Base-by-base conservation (phyloP, 2,888 invertebrate genomes). In the Coremacera marginata region DNA sequence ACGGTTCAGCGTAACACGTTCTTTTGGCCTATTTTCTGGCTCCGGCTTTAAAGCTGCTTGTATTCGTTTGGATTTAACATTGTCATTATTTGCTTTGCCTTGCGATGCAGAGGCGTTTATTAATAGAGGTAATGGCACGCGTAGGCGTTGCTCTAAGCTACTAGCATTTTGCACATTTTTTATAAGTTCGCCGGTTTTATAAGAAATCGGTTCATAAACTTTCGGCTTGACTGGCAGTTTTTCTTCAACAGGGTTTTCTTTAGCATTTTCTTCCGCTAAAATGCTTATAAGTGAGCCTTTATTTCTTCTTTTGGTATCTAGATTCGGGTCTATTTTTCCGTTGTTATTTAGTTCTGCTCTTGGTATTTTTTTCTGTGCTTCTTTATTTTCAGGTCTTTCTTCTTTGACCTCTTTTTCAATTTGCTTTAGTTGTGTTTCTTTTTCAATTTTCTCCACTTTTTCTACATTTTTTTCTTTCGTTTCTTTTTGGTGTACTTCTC, bases 121-220 rank as follows among this genome's bases (percentile, higher is more conserved):
- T 68, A 86, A 80, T 62, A 89, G 73, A 31, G 86, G 86, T 57
- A 89, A 77, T 1, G 89, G 89, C 11, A 88, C 78, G 34, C 88
- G 86, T 14, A 84, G 79, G 70, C 85, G 84, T 76, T 84, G 84
- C 5, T 84, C 82, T 8, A 84, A 77, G 77, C 81, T 57, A n/a
- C 71, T 75, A 62, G 19, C 62, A 65, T 83, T 80, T 4, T 77
- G 62, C 9, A 44, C 25, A 27, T 81, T 78, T 22, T 82, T 81
- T 25, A 81, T 78, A 19, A 82, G 68, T 75, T 88, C 88, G 0
- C 87, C 88, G 0, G 85, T 84, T 80, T 88, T 87, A 76, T 88
- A 87, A 1, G 89, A 88, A 19, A 87, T 81, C 1, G 88, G 87
- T 75, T 89, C 89, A 67, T 83, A 86, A n/a, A 85, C 85, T 4